Base-by-base conservation (phyloP, 2,113 vertebrate genomes). In the Pungitius pungitius region DNA sequence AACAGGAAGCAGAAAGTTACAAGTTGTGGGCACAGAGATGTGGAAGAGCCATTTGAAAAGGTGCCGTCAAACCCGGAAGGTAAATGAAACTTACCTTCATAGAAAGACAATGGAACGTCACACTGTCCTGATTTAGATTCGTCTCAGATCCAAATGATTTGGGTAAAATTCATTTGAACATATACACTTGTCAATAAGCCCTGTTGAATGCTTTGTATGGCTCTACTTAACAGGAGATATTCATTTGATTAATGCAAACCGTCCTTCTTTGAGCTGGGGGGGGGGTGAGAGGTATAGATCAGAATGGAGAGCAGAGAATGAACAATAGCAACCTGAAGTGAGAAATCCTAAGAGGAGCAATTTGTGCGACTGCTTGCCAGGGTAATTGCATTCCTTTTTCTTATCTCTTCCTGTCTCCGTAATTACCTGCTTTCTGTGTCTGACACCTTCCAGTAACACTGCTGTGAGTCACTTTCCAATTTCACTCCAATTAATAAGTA, bases 401-500 rank as follows among this genome's bases (percentile, higher is more conserved):
- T 90, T 90, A 89, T 91, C 86, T 83, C 79, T 85, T 89, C 82
- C 85, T 90, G 91, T 92, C 89, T 81, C 80, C 72, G 85, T 93
- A 94, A 93, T 94, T 94, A 93, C 91, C 90, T 91, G 80, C 85
- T 91, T 91, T 89, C 86, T 90, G 90, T 92, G 88, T 88, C 84
- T 85, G 88, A 90, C 85, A 90, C 83, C 86, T 85, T 89, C 85
- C 79, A 87, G 88, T 90, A 88, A 91, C 88, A 87, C 82, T 73
- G 85, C 86, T 87, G 86, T 86, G 89, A 90, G 82, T 85, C 86
- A 86, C 63, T 85, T 88, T 90, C 88, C 89, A 91, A 92, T 92
- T 92, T 89, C 89, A 84, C 78, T 88, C 82, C 90, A 92, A 92
- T 92, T 92, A 92, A 91, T 89, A 83, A 86, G 75, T 78, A 86